Evolutionary conservation across 2,888 invertebrate species (phyloP).

Genomic region (Standfussiana lucernea): DNA sequence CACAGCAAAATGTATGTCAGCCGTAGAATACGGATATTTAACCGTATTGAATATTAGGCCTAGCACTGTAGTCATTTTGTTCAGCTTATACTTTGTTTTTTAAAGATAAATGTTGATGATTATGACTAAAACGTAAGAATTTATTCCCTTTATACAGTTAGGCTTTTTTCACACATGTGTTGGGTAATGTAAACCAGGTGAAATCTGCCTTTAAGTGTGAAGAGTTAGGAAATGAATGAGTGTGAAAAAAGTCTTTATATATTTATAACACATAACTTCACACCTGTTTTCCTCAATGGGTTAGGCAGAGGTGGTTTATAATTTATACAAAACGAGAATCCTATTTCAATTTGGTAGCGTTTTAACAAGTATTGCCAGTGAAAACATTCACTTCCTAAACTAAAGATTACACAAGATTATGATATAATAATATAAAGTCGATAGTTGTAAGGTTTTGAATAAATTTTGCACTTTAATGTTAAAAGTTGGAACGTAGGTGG

Average conservation of each 20-base stretch:
- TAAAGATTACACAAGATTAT: constrained; percentile 52
- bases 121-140: constrained; percentile 35
- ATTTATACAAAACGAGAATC: constrained; percentile 18
- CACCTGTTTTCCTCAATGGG: background rate
- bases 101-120: constrained; percentile 33
- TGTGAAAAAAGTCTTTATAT: background rate
- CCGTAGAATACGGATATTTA: background rate
- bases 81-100: constrained; percentile 13
- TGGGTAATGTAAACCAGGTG: background rate
- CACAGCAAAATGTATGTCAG: constrained; percentile 1
- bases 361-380: constrained; percentile 45
- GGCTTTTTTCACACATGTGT: background rate
- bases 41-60: constrained; percentile 24
- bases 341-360: constrained; percentile 41
- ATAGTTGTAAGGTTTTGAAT: constrained; percentile 70
- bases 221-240: background rate
- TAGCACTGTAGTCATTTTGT: constrained; percentile 36
- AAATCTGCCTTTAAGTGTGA: background rate
- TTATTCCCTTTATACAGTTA: constrained; percentile 20
- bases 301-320: background rate
- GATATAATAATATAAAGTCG: constrained; percentile 47
- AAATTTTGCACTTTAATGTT: constrained; percentile 80
- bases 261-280: background rate
- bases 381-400: constrained; percentile 36
- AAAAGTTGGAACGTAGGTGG: constrained; percentile 68